These are phyloP conservation scores for Macquaria ambigua DNA, from an alignment of 2,113 vertebrate genomes.

Conservation along the genomic window DNA sequence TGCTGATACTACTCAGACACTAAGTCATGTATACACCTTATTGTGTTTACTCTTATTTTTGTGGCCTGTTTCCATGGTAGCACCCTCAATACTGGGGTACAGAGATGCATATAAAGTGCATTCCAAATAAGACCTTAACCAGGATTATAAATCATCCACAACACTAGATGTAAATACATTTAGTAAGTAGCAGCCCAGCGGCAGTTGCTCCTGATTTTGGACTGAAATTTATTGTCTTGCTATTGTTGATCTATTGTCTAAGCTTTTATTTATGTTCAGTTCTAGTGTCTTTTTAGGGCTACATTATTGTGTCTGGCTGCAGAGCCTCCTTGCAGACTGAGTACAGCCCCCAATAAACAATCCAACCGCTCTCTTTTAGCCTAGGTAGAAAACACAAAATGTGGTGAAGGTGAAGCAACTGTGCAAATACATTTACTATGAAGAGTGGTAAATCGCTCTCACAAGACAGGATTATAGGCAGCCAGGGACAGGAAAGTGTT, in stretches of 20 bases:
- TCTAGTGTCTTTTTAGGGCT: conserved; percentile 12
- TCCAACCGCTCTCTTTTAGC: background rate
- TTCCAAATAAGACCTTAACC: conserved; percentile 37
- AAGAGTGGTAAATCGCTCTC: conserved; percentile 2
- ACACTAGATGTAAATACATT: conserved; percentile 28
- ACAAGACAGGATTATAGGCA: conserved; percentile 3
- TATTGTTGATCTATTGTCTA: conserved; percentile 30
- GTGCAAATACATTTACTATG: background rate
- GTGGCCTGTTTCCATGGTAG: conserved; percentile 44
- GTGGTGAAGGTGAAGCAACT: background rate
- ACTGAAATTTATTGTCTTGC: conserved; percentile 22
- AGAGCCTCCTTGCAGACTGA: background rate
- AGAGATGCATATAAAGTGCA: conserved; percentile 28
- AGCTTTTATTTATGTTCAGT: conserved; percentile 32
- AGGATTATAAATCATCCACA: conserved; percentile 48
- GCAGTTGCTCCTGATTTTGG: conserved; percentile 19
- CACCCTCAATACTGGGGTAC: background rate
- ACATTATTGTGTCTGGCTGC: conserved; percentile 11
- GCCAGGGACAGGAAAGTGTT: background rate
- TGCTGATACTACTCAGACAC: conserved; percentile 8
- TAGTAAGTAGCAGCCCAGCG: conserved; percentile 11
- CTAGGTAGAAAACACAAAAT: background rate
- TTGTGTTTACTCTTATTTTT: conserved; percentile 28
- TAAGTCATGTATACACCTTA: conserved; percentile 23
- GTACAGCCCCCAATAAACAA: background rate